Conservation (phyloP, 2,113 vertebrate species). For the Alexandromys fortis region DNA sequence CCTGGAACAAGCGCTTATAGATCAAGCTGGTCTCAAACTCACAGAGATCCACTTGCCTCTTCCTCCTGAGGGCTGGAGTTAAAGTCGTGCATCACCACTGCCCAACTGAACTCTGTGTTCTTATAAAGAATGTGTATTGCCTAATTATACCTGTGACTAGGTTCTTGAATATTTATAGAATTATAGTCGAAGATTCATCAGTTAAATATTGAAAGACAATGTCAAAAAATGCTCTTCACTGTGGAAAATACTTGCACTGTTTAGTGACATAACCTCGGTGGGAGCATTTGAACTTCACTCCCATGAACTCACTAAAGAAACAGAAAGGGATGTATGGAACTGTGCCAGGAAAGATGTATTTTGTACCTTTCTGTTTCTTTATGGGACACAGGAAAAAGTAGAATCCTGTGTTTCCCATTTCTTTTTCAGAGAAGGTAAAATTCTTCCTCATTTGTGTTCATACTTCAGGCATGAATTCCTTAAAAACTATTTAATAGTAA, state of each 20-base stretch:
- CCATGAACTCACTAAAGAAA: neutral
- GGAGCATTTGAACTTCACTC: neutral
- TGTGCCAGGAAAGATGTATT: neutral
- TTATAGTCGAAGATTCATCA: neutral
- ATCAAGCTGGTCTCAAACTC: no score
- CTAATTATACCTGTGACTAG: neutral
- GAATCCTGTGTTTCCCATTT: neutral
- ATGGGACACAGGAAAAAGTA: neutral
- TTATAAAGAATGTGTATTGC: neutral
- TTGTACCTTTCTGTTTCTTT: neutral
- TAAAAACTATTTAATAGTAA: neutral
- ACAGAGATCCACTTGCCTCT: no score
- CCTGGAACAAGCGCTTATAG: no score
- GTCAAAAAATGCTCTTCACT: neutral
- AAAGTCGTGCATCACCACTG: no score
- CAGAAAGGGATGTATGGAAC: neutral
- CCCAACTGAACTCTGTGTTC: neutral
- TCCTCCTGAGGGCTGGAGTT: no score
- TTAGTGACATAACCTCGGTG: neutral
- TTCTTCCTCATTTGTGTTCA: neutral
- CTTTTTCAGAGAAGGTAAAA: neutral
- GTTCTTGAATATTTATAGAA: neutral
- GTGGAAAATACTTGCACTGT: neutral
- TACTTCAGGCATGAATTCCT: neutral
- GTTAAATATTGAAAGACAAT: slow-evolving; percentile 14